Evolutionary conservation across 2,888 invertebrate species (phyloP).

Genomic region (Mantis religiosa): DNA sequence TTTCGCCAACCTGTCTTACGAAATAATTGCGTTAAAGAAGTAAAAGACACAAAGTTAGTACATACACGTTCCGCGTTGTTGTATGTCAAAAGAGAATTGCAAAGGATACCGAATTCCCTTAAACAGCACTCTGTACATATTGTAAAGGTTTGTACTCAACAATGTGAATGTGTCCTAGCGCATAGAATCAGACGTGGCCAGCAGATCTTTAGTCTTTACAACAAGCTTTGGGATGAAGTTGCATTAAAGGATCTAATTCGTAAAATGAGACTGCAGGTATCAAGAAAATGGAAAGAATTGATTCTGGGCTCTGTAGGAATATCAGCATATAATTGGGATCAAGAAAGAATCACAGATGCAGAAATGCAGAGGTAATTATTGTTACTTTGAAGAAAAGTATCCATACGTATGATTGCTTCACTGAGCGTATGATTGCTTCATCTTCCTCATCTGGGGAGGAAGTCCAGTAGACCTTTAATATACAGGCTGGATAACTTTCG

Average conservation of each 20-base stretch:
- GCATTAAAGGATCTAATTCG: conserved; percentile 53
- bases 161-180: conserved; percentile 44
- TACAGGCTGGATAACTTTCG: no score
- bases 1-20: background rate
- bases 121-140: conserved; percentile 50
- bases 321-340: conserved; percentile 58
- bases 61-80: background rate
- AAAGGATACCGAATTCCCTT: conserved; percentile 36
- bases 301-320: conserved; percentile 54
- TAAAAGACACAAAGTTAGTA: background rate
- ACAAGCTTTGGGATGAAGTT: conserved; percentile 58
- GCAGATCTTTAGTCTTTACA: conserved; percentile 59
- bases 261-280: conserved; percentile 44
- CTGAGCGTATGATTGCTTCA: no score
- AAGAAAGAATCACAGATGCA: conserved; percentile 53
- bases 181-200: conserved; percentile 59
- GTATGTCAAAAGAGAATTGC: conserved; percentile 10
- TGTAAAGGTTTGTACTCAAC: conserved; percentile 50
- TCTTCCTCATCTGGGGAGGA: no score
- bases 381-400: background rate
- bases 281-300: conserved; percentile 51
- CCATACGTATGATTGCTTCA: no score
- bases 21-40: background rate
- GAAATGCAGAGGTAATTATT: conserved; percentile 43
- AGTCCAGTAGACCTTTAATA: no score